phyloP scores from a whole-genome alignment of 2,797 vertebrate genomes.

The Gymnothorax reevesii region DNA sequence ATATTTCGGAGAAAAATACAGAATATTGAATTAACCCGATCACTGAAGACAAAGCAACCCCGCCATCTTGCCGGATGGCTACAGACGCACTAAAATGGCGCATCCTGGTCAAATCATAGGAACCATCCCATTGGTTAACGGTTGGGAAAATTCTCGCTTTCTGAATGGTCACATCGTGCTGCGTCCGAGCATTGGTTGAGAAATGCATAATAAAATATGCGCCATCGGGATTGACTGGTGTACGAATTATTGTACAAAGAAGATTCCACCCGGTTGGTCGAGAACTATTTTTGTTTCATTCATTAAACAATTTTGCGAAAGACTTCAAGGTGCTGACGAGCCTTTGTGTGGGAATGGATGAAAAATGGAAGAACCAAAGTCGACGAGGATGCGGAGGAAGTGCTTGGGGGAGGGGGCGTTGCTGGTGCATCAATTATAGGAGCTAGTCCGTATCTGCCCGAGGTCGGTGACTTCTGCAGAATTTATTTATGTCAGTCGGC shows the following conservation, averaged over 20 bases:
- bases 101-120: constrained; percentile 64
- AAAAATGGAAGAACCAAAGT: neutral
- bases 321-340: neutral
- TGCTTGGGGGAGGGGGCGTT: neutral
- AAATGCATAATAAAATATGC: neutral
- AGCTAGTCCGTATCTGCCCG: constrained; percentile 9
- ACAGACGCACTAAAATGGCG: constrained; percentile 82
- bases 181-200: constrained; percentile 26
- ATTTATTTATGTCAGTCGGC: neutral
- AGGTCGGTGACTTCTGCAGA: constrained; percentile 15
- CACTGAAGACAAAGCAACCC: constrained; percentile 77
- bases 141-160: constrained; percentile 25
- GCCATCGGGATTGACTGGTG: constrained; percentile 30
- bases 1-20: constrained; percentile 36
- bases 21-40: constrained; percentile 59
- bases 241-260: constrained; percentile 34
- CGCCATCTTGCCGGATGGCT: constrained; percentile 83
- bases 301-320: constrained; percentile 22
- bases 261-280: constrained; percentile 35
- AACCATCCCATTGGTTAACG: constrained; percentile 61
- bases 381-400: neutral
- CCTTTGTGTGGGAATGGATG: neutral
- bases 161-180: constrained; percentile 35
- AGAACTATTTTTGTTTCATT: constrained; percentile 35
- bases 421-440: constrained; percentile 7